phyloP scores from a whole-genome alignment of 2,888 invertebrate genomes.

The Drosophila seclusa region DNA sequence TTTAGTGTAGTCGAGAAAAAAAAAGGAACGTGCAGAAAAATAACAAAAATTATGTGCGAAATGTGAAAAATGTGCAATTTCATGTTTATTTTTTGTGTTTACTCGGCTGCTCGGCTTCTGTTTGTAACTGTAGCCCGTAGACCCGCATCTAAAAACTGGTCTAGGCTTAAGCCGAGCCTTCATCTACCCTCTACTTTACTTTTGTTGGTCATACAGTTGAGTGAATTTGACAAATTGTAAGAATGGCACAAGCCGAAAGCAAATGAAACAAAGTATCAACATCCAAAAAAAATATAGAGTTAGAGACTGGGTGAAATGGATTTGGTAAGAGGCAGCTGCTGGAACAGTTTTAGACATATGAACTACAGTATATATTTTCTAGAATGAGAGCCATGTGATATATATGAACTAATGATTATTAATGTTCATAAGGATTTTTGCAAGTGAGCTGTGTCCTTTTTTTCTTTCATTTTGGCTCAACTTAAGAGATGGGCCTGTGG shows the following conservation, averaged over 20 bases:
- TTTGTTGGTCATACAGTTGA: conserved; percentile 64
- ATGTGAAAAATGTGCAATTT: conserved; percentile 75
- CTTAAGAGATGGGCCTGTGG: conserved; percentile 56
- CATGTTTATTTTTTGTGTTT: conserved; percentile 62
- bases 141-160: conserved; percentile 31
- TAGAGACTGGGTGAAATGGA: not conserved
- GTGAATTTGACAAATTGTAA: conserved; percentile 78
- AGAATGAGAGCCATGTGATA: conserved; percentile 33
- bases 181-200: conserved; percentile 5
- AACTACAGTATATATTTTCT: conserved; percentile 11
- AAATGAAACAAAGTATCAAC: conserved; percentile 14
- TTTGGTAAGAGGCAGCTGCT: conserved; percentile 16
- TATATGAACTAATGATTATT: conserved; percentile 72
- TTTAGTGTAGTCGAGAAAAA: conserved; percentile 46
- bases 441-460: conserved; percentile 12
- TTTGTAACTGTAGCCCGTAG: conserved; percentile 14
- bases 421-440: conserved; percentile 71
- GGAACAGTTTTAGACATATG: conserved; percentile 24
- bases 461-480: conserved; percentile 7
- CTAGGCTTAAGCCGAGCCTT: conserved; percentile 40
- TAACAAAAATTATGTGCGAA: conserved; percentile 65
- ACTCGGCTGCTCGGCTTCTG: conserved; percentile 24
- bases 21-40: conserved; percentile 30
- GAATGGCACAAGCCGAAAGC: conserved; percentile 52
- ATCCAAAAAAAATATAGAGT: conserved; percentile 8